Base-by-base conservation (phyloP, 2,797 vertebrate genomes). In the Bryconaethiops microstoma region DNA sequence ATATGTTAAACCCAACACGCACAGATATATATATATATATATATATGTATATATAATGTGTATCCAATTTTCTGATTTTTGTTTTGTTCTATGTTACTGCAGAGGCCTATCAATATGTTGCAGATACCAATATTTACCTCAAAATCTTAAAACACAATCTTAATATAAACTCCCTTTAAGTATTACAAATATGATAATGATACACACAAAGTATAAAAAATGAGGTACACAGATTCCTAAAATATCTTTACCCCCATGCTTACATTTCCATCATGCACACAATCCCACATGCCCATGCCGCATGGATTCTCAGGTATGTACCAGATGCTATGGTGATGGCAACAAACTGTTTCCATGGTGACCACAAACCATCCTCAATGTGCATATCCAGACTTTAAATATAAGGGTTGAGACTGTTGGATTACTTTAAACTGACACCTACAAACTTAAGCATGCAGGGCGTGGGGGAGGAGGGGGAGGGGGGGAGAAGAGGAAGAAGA, bases 301-400 rank as follows among this genome's bases (percentile, higher is more conserved):
- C 76, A 75, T 71, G 67, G 59, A 73, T 77, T 87, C 63, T 76
- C 84, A 87, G 85, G 83, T 88, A 85, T 83, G 76, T 86, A 68
- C 80, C 83, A 85, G 76, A 88, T 87, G 81, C 88, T 74, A 89
- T 89, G 57, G 84, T 84, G 84, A 87, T 64, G 86, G 80, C 88
- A 87, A 86, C 42, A 80, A 86, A 86, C 89, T 87, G 92, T 94
- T 94, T 90, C 91, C 90, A 93, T 91, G 88, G 92, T 84, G 86
- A 94, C 85, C 73, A 85, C 83, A 87, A 83, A 55, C 80, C 86
- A 85, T 81, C 86, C 75, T 68, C 85, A 88, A 82, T 45, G 70
- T 79, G 86, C 74, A 78, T 83, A 84, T 89, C 72, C 79, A 83
- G 84, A 86, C 85, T 74, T 79, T 88, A 60, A 84, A 91, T 88